Evolutionary conservation across 2,888 invertebrate species (phyloP), one percentile per base, ranked within the genome.

Genomic region (Operophtera brumata): DNA sequence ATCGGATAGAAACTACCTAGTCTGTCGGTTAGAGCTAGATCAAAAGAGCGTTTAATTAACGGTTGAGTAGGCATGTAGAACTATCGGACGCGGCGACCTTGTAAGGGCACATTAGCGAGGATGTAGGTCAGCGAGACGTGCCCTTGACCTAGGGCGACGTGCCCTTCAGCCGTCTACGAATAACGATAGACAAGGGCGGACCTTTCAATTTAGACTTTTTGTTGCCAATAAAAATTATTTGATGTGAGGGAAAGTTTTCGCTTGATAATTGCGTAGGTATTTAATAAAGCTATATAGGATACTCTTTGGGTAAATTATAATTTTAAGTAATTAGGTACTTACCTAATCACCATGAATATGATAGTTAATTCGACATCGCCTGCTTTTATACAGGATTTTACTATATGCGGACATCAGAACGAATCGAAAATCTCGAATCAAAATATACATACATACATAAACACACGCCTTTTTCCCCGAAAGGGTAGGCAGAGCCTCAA

Each of bases 111-210:
- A 80, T 80, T 78, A 80, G 71, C 69, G 71, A 72, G 69, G 71
- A 86, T 86, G 80, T 87, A 86, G 88, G 86, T 84, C 86, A 86
- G 78, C 74, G 72, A 80, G 80, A 73, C 77, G 66, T 73, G 80
- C 82, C 89, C 89, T 87, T 88, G 89, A 87, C 87, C 88, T 80
- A 81, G 78, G 67, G 78, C 73, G 70, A 53, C 64, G 71, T 74
- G 82, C 81, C 84, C 85, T 83, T 79, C 78, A 67, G 78, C 72
- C 78, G 76, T 70, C 69, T 60, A 71, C 76, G 68, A 81, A 78
- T 75, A 71, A 66, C 66, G 69, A 73, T 73, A 77, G 78, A 76
- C 81, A 78, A 80, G 82, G 81, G 72, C 78, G 62, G 64, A 69
- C 64, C 54, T 69, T 67, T 52, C 44, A 32, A 59, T 59, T 53